Base-by-base conservation (phyloP, 2,113 vertebrate genomes). In the Salvelinus fontinalis region DNA sequence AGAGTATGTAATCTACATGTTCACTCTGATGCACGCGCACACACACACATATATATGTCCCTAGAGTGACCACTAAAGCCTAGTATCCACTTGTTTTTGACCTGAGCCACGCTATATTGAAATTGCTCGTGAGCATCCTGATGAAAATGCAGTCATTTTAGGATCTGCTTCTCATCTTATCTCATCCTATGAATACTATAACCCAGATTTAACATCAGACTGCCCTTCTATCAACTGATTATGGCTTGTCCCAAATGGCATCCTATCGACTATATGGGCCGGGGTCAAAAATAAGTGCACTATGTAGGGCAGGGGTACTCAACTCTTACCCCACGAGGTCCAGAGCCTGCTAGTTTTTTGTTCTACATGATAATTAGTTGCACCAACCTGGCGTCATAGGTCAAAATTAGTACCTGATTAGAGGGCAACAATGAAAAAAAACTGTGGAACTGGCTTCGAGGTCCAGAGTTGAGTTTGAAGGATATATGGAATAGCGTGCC, bases 31-130 rank as follows among this genome's bases (percentile, higher is more conserved):
- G 67, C 16, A 62, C 12, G 24, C 20, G n/a, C 44, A 80, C 49
- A 57, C 75, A 67, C 54, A 80, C 49, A 57, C 75, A 67, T 34
- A 34, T 9, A 22, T 16, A 62, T 62, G 59, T 62, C 18, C n/a
- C n/a, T 62, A 24, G 59, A 22, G 6, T 62, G 51, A 24, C 54
- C 54, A 75, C n/a, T 2, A 69, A 31, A 27, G 67, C 20, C 44
- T 20, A 44, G 24, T 18, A 69, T 69, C 31, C 5, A 44, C 67
- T 69, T 69, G 31, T 8, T 44, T 44, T 44, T 44, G 8, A 44
- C 18, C 29, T 14, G 14, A 44, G 18, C 44, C 6, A 18, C 12
- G 18, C 13, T n/a, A 18, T 70, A 70, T 48, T 49, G 68, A 70
- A 48, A 70, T 49, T 48, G 68, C 68, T 70, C 44, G 13, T 51